phyloP scores from a whole-genome alignment of 2,888 invertebrate species.

The Eugnorisma glareosa region DNA sequence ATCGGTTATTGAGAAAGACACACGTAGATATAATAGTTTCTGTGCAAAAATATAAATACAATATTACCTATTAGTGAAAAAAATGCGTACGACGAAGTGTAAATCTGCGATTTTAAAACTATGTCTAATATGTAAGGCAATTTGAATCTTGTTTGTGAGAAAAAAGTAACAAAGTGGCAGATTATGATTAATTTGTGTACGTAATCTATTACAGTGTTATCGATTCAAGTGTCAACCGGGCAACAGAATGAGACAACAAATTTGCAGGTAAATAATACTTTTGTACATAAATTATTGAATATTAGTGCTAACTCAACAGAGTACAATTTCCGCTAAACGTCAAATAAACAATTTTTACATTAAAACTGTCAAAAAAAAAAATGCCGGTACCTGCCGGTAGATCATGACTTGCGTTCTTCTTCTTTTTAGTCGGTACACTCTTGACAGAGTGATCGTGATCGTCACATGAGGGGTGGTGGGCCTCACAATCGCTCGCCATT shows the following conservation, averaged over 20 bases:
- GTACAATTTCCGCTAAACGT: background rate
- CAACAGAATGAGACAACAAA: background rate
- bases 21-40: background rate
- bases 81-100: background rate
- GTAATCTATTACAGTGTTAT: constrained; percentile 39
- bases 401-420: background rate
- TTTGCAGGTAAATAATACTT: constrained; percentile 35
- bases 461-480: background rate
- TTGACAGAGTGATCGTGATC: background rate
- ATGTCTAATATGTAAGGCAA: constrained; percentile 37
- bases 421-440: background rate
- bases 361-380: too few relatives aligned
- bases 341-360: too few relatives aligned
- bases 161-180: background rate
- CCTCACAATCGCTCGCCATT: background rate
- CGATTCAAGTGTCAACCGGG: constrained; percentile 24
- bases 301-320: background rate
- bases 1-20: background rate
- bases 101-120: constrained; percentile 26
- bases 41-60: background rate
- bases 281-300: background rate
- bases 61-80: background rate
- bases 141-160: background rate
- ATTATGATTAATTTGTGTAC: background rate
- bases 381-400: too few relatives aligned